Evolutionary conservation across 2,888 invertebrate genomes (phyloP), one percentile per base, ranked within the genome.

Genomic region (Hypena proboscidalis): DNA sequence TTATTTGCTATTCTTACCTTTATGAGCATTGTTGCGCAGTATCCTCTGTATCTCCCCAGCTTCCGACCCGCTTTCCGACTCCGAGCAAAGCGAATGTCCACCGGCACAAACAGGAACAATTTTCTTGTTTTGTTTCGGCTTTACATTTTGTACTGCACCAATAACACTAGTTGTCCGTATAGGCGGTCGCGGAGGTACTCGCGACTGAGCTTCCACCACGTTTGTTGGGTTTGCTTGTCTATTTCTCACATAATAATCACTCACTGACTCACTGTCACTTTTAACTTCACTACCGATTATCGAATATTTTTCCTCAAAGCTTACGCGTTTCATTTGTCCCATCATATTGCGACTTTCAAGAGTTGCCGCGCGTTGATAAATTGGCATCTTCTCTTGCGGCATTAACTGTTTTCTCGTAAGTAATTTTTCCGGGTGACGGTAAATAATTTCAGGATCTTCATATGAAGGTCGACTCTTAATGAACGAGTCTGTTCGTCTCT

Each of bases 11-110:
- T n/a, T 37, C 79, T 70, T 64, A 80, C 80, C 77, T 70, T 70
- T 73, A 1, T 52, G 60, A 4, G 56, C 34, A 62, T 80, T 77
- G 57, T 68, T 80, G 54, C 84, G 88, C 68, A 93, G 80, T 65
- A 94, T 94, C 58, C 93, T 89, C 67, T 94, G 94, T 44, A 95
- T 92, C 81, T 95, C 95, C 2, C 94, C 94, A 22, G 94, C 94
- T 74, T 95, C 95, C 23, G 94, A 94, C 14, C 94, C 94, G 70
- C 94, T 94, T 75, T 95, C 95, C 48, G 94, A 94, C 67, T 94
- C 94, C 2, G 92, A 92, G 54, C 79, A 84, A 45, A 80, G 35
- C n/a, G 74, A 73, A 49, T 74, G 65, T 32, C 67, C 70, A 23
- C 61, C 67, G 40, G 64, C 54, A 7, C 55, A 29, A 37, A 62